Evolutionary conservation across 2,797 vertebrate species (phyloP), one percentile per base, ranked within the genome.

Genomic region (Poecilia wingei): DNA sequence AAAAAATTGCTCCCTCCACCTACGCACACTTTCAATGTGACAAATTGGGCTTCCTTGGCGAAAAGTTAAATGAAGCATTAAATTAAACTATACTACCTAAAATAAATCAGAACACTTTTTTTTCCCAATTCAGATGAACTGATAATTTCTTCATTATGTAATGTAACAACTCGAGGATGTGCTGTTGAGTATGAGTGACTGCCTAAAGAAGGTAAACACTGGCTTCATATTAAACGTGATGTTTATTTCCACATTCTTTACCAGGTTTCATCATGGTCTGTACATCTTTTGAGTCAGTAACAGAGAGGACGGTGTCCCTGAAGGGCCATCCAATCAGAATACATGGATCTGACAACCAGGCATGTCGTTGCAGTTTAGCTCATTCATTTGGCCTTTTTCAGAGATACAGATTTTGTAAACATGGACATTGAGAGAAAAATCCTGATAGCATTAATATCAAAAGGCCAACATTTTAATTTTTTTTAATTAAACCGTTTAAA

Each of bases 161-260:
- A 45, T 45, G n/a, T 6, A 70, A n/a, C 25, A 28, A 3, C 6
- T 51, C 28, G 0, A 51, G n/a, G 41, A 20, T 45, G 7, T 59
- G 25, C 13, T 16, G 16, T 28, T 36, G 18, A 49, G 47, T 22
- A 7, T 14, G 33, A n/a, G 6, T 70, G 68, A n/a, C 16, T 28
- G 7, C 39, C 7, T 41, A 5, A 12, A 59, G 22, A 78, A 70
- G 49, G 82, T 10, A 46, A 36, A 85, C 69, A 71, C 73, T 36
- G 22, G 1, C 3, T 2, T 73, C 74, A 57, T 86, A 88, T 85
- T 93, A 93, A 95, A 95, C 79, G 94, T 90, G 86, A 90, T 89
- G 77, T 96, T 96, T 96, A 96, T 95, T 95, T 95, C 88, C 92
- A 95, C 94, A 95, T 94, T 95, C 91, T 92, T 89, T 80, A 93